phyloP scores from a whole-genome alignment of 2,797 vertebrate genomes.

The Xerus rutilus region DNA sequence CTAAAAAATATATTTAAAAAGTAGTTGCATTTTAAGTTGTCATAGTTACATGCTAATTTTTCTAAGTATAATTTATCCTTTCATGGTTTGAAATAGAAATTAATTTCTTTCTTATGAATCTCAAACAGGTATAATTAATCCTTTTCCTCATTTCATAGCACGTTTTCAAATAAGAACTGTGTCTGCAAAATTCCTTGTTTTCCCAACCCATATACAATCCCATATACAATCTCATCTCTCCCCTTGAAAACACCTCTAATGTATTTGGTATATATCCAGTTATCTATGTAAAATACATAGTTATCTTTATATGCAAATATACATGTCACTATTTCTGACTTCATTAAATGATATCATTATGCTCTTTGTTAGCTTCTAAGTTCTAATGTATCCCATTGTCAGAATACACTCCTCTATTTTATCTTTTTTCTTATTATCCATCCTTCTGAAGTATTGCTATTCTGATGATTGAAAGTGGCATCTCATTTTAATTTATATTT shows the following conservation, averaged over 20 bases:
- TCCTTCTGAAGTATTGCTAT: neutral
- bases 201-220: neutral
- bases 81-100: neutral
- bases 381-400: neutral
- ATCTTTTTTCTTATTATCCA: neutral
- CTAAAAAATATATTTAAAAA: too few species aligned
- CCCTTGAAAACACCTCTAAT: neutral
- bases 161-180: neutral
- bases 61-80: neutral
- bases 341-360: neutral
- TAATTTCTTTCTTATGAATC: neutral
- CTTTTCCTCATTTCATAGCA: neutral
- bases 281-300: neutral
- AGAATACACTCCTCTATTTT: neutral
- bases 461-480: neutral
- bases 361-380: too few species aligned
- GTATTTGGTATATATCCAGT: neutral
- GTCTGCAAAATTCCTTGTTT: neutral
- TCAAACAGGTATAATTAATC: neutral
- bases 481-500: neutral
- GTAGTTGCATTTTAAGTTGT: neutral
- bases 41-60: neutral
- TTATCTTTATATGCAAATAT: neutral
- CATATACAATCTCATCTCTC: neutral
- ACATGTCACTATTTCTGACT: neutral